Percentiles rank a stretch among this genome's conserved stretches.
Evolutionary conservation across 2,113 vertebrate genomes (phyloP).

Genomic region (Aldabrachelys gigantea): DNA sequence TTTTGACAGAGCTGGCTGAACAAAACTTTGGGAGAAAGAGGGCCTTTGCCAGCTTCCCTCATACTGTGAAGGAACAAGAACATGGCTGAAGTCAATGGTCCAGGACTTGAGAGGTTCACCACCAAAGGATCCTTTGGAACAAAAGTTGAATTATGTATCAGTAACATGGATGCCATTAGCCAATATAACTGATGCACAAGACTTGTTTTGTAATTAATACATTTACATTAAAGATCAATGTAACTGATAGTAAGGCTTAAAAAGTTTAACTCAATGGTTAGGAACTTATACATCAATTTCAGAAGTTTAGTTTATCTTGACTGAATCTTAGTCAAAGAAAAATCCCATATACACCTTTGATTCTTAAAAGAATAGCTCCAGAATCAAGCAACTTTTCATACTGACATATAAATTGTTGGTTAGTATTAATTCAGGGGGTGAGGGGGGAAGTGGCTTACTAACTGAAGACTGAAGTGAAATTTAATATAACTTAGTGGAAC

Average conservation of each 20-base stretch:
- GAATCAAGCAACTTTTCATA: neutral
- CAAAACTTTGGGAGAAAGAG: constrained; percentile 92
- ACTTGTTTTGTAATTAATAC: neutral
- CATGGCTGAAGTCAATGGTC: constrained; percentile 95
- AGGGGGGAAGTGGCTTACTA: neutral
- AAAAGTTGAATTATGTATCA: constrained; percentile 66
- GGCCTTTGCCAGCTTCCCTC: constrained; percentile 92
- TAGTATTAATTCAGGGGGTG: neutral
- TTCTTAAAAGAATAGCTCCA: neutral
- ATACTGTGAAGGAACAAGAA: constrained; percentile 95
- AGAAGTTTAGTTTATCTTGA: neutral
- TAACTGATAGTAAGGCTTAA: neutral
- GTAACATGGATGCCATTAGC: neutral
- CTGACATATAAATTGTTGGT: neutral
- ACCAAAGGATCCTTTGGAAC: constrained; percentile 86
- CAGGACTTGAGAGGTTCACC: constrained; percentile 88
- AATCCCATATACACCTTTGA: neutral
- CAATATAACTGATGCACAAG: neutral
- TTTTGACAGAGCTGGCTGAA: constrained; percentile 98
- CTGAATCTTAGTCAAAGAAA: neutral
- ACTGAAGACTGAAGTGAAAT: neutral
- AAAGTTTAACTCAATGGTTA: neutral
- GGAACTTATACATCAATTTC: neutral
- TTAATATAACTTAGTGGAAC: neutral
- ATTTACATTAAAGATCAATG: neutral